Conservation (phyloP, 2,113 vertebrate genomes). For the Macquaria ambigua region DNA sequence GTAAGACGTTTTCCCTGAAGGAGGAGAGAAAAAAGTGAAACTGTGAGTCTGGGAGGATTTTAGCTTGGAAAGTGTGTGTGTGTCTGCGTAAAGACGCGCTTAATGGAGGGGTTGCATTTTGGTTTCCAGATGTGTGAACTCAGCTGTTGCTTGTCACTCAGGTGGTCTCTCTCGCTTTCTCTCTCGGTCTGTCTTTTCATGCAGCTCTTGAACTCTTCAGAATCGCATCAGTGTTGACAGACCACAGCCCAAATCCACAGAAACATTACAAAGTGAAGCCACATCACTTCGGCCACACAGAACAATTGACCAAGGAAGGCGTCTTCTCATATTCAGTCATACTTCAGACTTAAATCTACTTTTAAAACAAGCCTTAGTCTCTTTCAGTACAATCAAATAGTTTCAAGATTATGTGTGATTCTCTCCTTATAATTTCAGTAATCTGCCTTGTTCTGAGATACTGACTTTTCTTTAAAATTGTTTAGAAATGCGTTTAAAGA, state of each 20-base stretch:
- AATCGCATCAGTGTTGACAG: conserved; percentile 54
- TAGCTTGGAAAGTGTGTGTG: conserved; percentile 30
- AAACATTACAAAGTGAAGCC: conserved; percentile 39
- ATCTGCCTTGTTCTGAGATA: not conserved
- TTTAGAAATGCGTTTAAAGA: not conserved
- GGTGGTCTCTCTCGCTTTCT: conserved; percentile 46
- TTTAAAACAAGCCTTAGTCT: not conserved
- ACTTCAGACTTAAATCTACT: conserved; percentile 6
- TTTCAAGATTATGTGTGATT: not conserved
- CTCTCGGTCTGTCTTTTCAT: conserved; percentile 9
- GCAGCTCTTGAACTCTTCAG: conserved; percentile 33
- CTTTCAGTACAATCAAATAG: not conserved
- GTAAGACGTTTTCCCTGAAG: conserved; percentile 17
- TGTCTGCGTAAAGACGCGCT: conserved; percentile 69
- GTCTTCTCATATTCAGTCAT: not conserved
- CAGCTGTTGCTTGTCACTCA: conserved; percentile 92
- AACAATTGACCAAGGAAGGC: conserved; percentile 10
- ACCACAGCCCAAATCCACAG: conserved; percentile 52
- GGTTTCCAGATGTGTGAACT: conserved; percentile 90
- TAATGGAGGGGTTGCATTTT: conserved; percentile 59
- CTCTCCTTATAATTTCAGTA: not conserved
- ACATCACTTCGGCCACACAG: conserved; percentile 46
- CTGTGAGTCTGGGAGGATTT: conserved; percentile 7
- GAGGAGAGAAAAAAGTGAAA: conserved; percentile 25
- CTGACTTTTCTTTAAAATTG: not conserved